Evolutionary conservation across 2,113 vertebrate species (phyloP).

Genomic region (Hippolais icterina): DNA sequence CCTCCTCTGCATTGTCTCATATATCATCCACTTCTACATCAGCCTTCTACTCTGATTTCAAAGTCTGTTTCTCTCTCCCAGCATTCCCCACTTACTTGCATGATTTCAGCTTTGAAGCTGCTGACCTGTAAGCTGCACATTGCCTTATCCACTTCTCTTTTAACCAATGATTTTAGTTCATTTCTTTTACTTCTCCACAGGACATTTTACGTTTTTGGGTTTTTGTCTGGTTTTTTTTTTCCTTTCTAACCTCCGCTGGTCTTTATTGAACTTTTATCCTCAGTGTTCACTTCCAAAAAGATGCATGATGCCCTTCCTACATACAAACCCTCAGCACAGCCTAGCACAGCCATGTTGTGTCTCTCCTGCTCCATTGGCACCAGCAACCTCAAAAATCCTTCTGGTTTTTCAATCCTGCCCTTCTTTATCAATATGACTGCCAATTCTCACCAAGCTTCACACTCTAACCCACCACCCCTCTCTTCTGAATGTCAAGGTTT

Average conservation of each 20-base stretch:
- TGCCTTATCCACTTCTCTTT: background rate
- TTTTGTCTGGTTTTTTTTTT: background rate
- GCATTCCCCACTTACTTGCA: background rate
- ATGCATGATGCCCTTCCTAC: background rate
- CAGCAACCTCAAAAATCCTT: background rate
- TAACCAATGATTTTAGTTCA: background rate
- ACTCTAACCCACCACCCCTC: background rate
- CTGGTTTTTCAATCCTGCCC: background rate
- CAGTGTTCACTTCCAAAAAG: background rate
- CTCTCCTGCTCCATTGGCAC: background rate
- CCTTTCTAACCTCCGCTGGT: background rate
- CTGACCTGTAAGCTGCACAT: background rate
- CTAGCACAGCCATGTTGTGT: background rate
- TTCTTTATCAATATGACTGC: background rate
- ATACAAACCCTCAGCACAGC: background rate
- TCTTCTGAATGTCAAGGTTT: background rate
- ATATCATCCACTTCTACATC: constrained; percentile 5
- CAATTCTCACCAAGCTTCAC: background rate
- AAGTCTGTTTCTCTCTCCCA: background rate
- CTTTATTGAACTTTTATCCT: background rate
- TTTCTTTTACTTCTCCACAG: background rate
- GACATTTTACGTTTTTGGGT: background rate
- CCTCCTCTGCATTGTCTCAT: constrained; percentile 42
- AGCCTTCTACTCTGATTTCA: constrained; percentile 3
- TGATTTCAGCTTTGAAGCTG: constrained; percentile 3